Evolutionary conservation across 2,888 invertebrate genomes (phyloP), one percentile per base, ranked within the genome.

Genomic region (Sinotaia quadrata): DNA sequence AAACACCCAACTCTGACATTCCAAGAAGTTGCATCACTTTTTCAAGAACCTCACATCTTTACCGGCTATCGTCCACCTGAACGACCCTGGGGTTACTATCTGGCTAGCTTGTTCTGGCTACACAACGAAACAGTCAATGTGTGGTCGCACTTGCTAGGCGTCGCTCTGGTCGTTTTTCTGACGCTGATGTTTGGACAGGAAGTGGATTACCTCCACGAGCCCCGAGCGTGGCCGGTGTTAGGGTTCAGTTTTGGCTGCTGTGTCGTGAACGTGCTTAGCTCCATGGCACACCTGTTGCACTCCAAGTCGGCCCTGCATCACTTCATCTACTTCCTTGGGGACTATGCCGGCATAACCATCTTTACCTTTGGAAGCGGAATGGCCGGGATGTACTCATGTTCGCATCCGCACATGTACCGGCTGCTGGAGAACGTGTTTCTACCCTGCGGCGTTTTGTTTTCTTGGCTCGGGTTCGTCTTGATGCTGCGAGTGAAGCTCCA

Each of bases 51-150:
- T 1, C 79, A 76, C 56, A 76, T 84, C 31, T 37, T 71, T 24
- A 67, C 71, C 3, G 82, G 81, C 21, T 84, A 82, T 72, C 72
- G 84, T 1, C 74, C 57, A 15, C 47, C 70, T 21, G 47, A 75
- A 34, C 68, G 72, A 57, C 61, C 78, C 0, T 79, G 78, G 76
- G 27, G 33, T 10, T 82, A 81, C 68, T 84, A 84, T 61, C 15
- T 80, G 2, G 15, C 52, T 37, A 83, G 84, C 61, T 49, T 78
- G 18, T 74, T 79, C 54, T 59, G 81, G 68, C 61, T 84, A 3
- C 80, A 84, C 74, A 84, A 83, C 68, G 84, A 84, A 63, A 75
- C 81, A 0, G 57, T 78, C 15, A 84, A 84, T 66, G 78, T 84
- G 8, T 84, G 84, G 82, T 78, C 78, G 1, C 84, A 84, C 63